Evolutionary conservation across 2,888 invertebrate species (phyloP).

Genomic region (Hipparchia sbordonii): DNA sequence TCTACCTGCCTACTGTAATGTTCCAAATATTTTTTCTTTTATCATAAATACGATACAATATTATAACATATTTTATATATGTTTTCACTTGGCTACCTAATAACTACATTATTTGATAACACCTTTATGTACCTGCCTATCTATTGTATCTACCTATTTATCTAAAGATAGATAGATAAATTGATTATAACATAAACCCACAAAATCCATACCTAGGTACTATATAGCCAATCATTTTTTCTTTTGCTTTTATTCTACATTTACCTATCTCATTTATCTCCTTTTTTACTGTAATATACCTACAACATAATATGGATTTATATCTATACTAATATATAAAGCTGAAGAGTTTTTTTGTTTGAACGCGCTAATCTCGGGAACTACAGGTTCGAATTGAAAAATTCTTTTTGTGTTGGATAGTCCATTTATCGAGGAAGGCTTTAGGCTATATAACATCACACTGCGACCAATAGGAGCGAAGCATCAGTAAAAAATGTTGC

Average conservation of each 20-base stretch:
- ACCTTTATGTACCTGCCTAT: slow-evolving; percentile 16
- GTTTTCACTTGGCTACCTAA: slow-evolving; percentile 29
- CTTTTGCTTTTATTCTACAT: too few species aligned
- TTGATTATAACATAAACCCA: not conserved
- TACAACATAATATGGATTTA: not conserved
- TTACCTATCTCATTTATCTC: not conserved
- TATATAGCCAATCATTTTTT: not conserved
- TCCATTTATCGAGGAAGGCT: too few species aligned
- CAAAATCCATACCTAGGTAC: not conserved
- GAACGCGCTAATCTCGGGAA: too few species aligned
- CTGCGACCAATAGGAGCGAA: too few species aligned
- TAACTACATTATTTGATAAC: slow-evolving; percentile 26
- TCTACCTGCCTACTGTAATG: not conserved
- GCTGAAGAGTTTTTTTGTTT: too few species aligned
- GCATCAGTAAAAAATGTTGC: too few species aligned
- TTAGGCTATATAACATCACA: too few species aligned
- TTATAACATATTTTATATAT: not conserved
- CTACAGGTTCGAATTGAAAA: too few species aligned
- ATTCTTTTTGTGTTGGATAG: too few species aligned
- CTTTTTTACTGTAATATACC: not conserved
- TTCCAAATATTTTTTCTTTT: slow-evolving; percentile 11
- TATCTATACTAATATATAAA: too few species aligned
- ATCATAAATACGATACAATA: slow-evolving; percentile 3
- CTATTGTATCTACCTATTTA: slow-evolving; percentile 19
- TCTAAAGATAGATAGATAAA: slow-evolving; percentile 16